Base-by-base conservation (phyloP, 2,888 invertebrate species). In the Arge pagana region DNA sequence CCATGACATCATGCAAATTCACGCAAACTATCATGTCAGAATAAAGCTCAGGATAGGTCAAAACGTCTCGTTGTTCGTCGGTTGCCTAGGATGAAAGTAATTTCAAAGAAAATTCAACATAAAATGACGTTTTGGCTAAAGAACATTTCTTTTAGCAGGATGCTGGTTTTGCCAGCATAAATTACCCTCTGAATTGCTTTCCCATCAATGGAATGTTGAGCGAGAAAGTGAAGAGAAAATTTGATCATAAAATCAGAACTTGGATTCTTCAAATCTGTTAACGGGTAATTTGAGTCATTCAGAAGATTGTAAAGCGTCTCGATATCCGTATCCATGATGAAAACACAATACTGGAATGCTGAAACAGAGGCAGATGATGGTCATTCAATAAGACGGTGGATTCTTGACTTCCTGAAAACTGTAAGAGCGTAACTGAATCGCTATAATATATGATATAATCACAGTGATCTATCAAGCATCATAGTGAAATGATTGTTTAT, bases 241-340 rank as follows among this genome's bases (percentile, higher is more conserved):
- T 45, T 45, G 2, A 33, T 13, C 33, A 45, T 45, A 2, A 15
- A 45, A 24, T 45, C 45, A 7, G 45, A 45, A 23, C 33, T 45
- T 5, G 45, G 45, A 45, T 45, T 45, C 18, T 35, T 45, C 7
- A 45, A 4, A 1, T 45, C 45, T 4, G 13, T 35, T 16, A 45
- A 10, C 2, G 45, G 45, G 35, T 45, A 45, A 33, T 45, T 45
- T 5, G 15, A 18, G 1, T 33, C 45, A 1, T 6, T 35, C 10
- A 45, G 11, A 5, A 45, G 21, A 8, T 31, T 15, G 16, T 45
- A 33, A 2, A 45, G 21, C n/a, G 15, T 15, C 7, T 45, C 45
- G n/a, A 33, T 7, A 7, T 35, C 23, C 1, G 21, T n/a, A 35
- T 45, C 45, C 45, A 45, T 45, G 8, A 15, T 33, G 33, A 31